Evolutionary conservation across 2,797 vertebrate genomes (phyloP), one percentile per base, ranked within the genome.

Genomic region (Acrocephalus scirpaceus): DNA sequence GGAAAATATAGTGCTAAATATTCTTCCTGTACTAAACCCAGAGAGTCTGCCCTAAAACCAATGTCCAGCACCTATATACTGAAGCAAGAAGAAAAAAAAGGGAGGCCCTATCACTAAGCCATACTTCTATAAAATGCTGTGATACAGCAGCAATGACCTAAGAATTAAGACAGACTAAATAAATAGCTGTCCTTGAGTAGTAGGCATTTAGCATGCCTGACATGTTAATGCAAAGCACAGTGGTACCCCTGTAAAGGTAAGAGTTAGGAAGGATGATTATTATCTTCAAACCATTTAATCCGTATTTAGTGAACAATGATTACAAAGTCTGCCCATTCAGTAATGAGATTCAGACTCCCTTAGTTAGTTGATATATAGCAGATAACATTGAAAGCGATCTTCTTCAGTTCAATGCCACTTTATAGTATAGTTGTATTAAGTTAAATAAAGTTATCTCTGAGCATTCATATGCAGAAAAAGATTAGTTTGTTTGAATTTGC

Each of bases 251-350:
- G n/a, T 56, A 77, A 84, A 88, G 36, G 73, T 92, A 90, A 78
- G 44, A 74, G 48, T 56, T 56, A 80, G 66, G 36, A 91, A 86
- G 54, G 64, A 91, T 75, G 16, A 81, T 92, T 81, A 90, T 65
- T 89, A 76, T 78, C 64, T 70, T 90, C 53, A 83, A 90, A 75
- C n/a, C n/a, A 58, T 84, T 93, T 69, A 83, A 90, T 91, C 58
- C 57, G 29, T 86, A 76, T 56, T 83, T 89, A 70, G 85, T 84
- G 79, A 92, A 69, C 0, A 11, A 79, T 66, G n/a, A 80, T 88
- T 83, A 64, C n/a, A 95, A 92, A 86, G 58, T 23, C 58, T 96
- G 58, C 34, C 72, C 75, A 65, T 88, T 94, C 44, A 80, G 38
- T 80, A 90, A 91, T 47, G 51, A 94, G 54, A 81, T 66, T 91